These are phyloP conservation scores for Habroteleia sp. DNA, from an alignment of 2,888 invertebrate genomes.

Conservation along the genomic window DNA sequence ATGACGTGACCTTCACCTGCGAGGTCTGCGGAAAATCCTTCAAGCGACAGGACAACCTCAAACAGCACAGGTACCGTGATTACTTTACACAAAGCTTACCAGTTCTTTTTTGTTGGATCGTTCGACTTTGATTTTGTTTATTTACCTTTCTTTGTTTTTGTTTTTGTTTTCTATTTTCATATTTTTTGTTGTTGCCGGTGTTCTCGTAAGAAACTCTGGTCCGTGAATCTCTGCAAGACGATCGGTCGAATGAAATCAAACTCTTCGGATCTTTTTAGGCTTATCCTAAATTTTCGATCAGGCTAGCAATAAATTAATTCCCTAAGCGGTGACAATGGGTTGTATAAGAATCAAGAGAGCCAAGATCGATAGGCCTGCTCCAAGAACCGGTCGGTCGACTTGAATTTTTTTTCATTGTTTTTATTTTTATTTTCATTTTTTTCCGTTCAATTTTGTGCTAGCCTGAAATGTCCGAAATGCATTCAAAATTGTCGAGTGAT, in stretches of 20 bases:
- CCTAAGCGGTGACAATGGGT: conserved; percentile 61
- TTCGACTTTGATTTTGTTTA: conserved; percentile 3
- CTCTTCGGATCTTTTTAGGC: conserved; percentile 20
- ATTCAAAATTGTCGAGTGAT: conserved; percentile 5
- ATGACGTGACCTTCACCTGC: conserved; percentile 97
- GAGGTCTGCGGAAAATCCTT: conserved; percentile 98
- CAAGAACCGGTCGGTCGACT: conserved; percentile 59
- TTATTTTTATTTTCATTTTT: conserved; percentile 12
- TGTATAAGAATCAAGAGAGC: conserved; percentile 46
- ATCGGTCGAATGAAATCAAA: conserved; percentile 21
- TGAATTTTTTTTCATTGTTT: conserved; percentile 20
- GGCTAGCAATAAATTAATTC: conserved; percentile 48
- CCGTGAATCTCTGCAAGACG: conserved; percentile 27
- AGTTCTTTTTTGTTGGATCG: conserved; percentile 5
- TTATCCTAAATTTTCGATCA: conserved; percentile 51
- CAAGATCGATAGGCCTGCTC: conserved; percentile 61
- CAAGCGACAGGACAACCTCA: conserved; percentile 95
- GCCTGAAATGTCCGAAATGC: conserved; percentile 18
- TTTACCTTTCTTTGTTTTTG: not conserved
- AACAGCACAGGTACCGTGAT: conserved; percentile 89
- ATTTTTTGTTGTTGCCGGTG: not conserved
- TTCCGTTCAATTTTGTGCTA: conserved; percentile 39
- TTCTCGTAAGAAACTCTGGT: conserved; percentile 1
- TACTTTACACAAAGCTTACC: conserved; percentile 16
- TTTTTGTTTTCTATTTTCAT: conserved; percentile 4